Base-by-base conservation (phyloP, 2,113 vertebrate genomes). In the Chaetura pelagica region DNA sequence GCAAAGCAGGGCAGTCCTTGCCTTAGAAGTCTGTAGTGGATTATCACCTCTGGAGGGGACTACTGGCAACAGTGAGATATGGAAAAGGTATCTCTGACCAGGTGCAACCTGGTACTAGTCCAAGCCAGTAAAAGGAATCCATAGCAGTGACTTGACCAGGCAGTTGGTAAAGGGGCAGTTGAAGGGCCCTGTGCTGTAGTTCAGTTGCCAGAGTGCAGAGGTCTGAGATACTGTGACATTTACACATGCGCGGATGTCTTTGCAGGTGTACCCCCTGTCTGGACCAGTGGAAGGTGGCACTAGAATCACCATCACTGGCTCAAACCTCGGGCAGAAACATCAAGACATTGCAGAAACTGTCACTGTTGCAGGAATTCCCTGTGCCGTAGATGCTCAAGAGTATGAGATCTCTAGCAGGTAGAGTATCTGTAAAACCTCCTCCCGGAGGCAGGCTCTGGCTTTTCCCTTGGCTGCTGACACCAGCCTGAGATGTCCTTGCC, bases 331-430 rank as follows among this genome's bases (percentile, higher is more conserved):
- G 54, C 99, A 99, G 96, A 99, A 99, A 75, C 98, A 99, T 26
- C 98, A 98, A 88, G 99, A 99, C 74, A 98, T 99, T 96, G 97
- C 98, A 76, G 96, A 98, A 96, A 99, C 98, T 15, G 99, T 99
- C 92, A 97, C 82, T 10, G 99, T 99, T 82, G 99, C 99, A 15
- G 99, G 98, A 46, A 98, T 99, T 77, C 97, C 98, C 71, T 99
- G 99, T 96, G 93, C 94, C 4, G 99, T 99, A 94, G 98, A 98
- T 67, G 96, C 97, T 67, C 96, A 93, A 90, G 98, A 98, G 75
- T 99, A 99, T 29, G 98, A 99, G 96, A 98, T 99, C 91, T 99
- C 99, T 62, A 99, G 99, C 97, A 99, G 99, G 99, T 99, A 98
- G 96, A 96, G 96, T 97, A 97, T 97, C 93, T 93, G 88, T 86